Evolutionary conservation across 2,797 vertebrate species (phyloP).

Genomic region (Catharus ustulatus): DNA sequence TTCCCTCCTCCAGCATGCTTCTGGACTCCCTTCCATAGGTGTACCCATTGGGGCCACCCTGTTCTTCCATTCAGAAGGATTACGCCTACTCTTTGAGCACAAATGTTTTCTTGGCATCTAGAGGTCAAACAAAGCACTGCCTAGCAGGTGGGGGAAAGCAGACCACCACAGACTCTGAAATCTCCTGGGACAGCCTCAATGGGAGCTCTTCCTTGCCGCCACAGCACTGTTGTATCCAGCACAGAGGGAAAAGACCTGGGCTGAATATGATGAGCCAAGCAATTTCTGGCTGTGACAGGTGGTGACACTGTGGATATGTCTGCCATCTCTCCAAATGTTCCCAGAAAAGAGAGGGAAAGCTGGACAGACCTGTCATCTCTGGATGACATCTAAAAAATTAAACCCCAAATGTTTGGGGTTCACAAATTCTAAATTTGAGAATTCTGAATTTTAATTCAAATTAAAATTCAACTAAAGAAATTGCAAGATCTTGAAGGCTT

Average conservation of each 20-base stretch:
- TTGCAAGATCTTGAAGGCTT: neutral
- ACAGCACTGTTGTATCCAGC: neutral
- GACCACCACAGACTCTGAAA: constrained; percentile 10
- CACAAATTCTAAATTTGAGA: neutral
- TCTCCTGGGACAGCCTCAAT: neutral
- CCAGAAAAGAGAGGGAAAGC: neutral
- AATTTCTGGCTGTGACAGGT: neutral
- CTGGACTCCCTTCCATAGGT: neutral
- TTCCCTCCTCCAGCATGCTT: neutral
- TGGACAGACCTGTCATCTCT: neutral
- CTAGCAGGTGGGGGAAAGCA: neutral
- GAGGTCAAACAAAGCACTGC: constrained; percentile 51
- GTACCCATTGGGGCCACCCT: neutral
- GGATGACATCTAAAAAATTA: neutral
- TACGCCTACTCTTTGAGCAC: constrained; percentile 35
- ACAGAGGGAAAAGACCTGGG: neutral
- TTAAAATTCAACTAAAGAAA: neutral
- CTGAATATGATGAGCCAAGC: neutral
- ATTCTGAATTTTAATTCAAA: no score
- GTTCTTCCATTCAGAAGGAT: constrained; percentile 35
- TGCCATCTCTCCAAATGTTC: neutral
- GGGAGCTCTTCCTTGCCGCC: neutral
- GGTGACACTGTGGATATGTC: neutral
- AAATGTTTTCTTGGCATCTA: constrained; percentile 58
- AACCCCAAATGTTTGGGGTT: neutral